Conservation (phyloP, 2,888 invertebrate genomes). For the Drosophila lacicola region DNA sequence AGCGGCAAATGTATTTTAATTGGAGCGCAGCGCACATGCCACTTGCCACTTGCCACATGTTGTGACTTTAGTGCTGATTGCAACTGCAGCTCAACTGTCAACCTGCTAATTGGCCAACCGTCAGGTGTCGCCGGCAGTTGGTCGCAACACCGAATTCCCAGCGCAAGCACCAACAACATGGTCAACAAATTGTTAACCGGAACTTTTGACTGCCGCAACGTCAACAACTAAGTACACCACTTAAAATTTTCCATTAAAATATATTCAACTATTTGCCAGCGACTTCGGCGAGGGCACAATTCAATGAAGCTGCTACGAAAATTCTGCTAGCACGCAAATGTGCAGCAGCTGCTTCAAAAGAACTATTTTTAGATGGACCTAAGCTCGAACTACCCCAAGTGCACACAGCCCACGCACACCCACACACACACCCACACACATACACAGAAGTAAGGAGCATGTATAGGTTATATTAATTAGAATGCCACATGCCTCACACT, state of each 20-base stretch:
- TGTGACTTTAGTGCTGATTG: constrained; percentile 5
- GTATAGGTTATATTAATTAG: constrained; percentile 1
- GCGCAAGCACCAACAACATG: not conserved
- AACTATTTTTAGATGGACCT: constrained; percentile 30
- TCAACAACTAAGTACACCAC: not conserved
- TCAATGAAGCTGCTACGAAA: constrained; percentile 38
- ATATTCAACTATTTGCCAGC: not conserved
- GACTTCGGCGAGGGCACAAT: constrained; percentile 8
- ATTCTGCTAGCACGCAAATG: constrained; percentile 23
- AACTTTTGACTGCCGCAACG: not conserved
- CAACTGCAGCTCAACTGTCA: constrained; percentile 11
- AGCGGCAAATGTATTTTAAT: constrained; percentile 5
- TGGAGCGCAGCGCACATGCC: not conserved
- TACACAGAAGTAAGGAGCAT: not conserved
- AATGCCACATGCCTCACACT: constrained; percentile 1
- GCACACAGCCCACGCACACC: not conserved
- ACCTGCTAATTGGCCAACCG: constrained; percentile 37
- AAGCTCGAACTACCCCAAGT: not conserved
- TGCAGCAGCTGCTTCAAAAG: not conserved
- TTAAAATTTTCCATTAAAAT: not conserved
- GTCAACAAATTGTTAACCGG: constrained; percentile 3
- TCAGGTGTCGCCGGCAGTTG: constrained; percentile 3
- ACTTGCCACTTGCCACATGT: constrained; percentile 4
- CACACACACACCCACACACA: not conserved
- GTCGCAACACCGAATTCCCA: not conserved